Conservation (phyloP, 2,888 invertebrate genomes). For the Standfussiana lucernea region DNA sequence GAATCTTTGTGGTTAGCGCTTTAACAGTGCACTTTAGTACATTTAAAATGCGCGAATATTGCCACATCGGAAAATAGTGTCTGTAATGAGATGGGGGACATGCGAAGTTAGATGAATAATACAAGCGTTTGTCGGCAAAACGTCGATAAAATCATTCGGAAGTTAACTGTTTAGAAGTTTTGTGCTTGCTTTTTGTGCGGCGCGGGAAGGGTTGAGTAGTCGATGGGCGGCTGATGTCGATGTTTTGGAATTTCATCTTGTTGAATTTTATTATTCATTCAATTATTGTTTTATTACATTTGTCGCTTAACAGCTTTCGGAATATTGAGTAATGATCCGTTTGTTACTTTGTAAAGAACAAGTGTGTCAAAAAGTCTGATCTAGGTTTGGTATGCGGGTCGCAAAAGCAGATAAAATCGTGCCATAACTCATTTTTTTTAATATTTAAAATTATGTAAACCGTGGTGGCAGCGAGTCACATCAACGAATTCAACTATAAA, state of each 20-base stretch:
- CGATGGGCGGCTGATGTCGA: conserved; percentile 40
- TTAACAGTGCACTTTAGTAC: conserved; percentile 81
- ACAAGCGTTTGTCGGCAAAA: conserved; percentile 72
- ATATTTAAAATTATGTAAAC: neutral
- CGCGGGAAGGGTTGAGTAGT: conserved; percentile 46
- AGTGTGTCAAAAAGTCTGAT: neutral
- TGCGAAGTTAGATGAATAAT: conserved; percentile 84
- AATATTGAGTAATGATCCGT: neutral
- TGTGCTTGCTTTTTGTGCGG: conserved; percentile 58
- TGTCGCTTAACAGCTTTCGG: neutral
- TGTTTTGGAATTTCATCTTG: neutral
- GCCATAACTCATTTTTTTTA: neutral
- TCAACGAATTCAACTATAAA: conserved; percentile 18
- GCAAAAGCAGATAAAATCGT: neutral
- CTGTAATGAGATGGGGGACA: conserved; percentile 83
- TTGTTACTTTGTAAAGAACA: neutral
- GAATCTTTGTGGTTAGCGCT: conserved; percentile 82
- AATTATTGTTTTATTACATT: neutral
- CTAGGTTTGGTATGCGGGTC: neutral
- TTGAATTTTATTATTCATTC: neutral
- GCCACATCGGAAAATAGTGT: conserved; percentile 83
- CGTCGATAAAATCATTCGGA: conserved; percentile 70
- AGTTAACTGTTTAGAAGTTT: conserved; percentile 71
- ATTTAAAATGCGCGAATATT: conserved; percentile 83
- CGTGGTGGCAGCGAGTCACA: neutral